These are phyloP conservation scores for Plectropomus leopardus DNA, from an alignment of 2,113 vertebrate genomes.

Conservation along the genomic window DNA sequence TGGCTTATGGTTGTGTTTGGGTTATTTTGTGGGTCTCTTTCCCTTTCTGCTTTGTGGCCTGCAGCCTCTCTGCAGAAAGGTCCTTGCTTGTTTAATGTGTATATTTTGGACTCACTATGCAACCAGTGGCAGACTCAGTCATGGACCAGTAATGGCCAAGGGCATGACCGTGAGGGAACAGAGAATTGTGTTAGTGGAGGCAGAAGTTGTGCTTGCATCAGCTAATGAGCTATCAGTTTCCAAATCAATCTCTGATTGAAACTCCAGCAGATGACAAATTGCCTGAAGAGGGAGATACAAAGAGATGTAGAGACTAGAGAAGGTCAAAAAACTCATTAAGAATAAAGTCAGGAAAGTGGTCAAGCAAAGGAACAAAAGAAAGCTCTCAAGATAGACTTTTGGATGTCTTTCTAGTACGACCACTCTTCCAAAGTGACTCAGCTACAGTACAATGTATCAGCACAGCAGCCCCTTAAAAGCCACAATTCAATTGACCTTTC, in stretches of 20 bases:
- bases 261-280: not conserved
- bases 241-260: not conserved
- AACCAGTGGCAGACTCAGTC: not conserved
- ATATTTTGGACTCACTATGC: not conserved
- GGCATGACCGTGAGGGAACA: not conserved
- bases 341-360: not conserved
- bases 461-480: not conserved
- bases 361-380: not conserved
- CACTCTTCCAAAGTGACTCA: not conserved
- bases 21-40: not conserved
- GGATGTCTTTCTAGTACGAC: not conserved
- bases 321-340: not conserved
- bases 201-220: conserved; percentile 12
- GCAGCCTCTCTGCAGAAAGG: not conserved
- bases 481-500: not conserved
- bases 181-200: not conserved
- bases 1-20: too few species aligned
- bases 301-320: not conserved
- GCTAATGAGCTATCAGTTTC: not conserved
- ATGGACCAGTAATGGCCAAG: not conserved
- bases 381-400: not conserved
- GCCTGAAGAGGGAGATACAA: not conserved
- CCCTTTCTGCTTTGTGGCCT: not conserved
- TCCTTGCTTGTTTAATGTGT: not conserved
- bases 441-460: not conserved